phyloP scores from a whole-genome alignment of 1,140 invertebrate genomes.

The Ganaspis sp. region DNA sequence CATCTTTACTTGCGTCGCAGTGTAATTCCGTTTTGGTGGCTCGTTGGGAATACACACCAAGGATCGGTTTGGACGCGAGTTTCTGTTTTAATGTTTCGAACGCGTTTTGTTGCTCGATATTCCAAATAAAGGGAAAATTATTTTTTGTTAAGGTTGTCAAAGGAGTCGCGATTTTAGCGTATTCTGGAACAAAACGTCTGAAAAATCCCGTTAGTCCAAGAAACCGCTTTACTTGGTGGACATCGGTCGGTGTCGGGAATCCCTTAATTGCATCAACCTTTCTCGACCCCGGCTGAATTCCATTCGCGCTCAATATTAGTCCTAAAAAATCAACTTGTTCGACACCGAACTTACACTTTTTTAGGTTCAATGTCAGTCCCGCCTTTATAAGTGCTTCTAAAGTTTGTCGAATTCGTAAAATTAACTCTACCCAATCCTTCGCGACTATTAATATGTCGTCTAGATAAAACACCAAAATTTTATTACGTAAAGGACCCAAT shows the following conservation, averaged over 20 bases:
- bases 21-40: conserved; percentile 52
- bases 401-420: neutral
- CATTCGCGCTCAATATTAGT: neutral
- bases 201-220: conserved; percentile 64
- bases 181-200: conserved; percentile 57
- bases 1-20: conserved; percentile 61
- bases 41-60: conserved; percentile 61
- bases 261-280: conserved; percentile 59
- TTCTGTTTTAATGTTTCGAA: neutral
- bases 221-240: conserved; percentile 60
- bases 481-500: neutral
- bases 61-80: conserved; percentile 42
- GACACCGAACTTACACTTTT: conserved; percentile 18
- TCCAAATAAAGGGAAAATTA: conserved; percentile 15
- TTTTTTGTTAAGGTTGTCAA: conserved; percentile 46
- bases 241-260: conserved; percentile 58
- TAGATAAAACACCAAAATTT: neutral
- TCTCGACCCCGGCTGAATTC: conserved; percentile 49
- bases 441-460: neutral
- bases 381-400: neutral
- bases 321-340: conserved; percentile 7
- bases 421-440: neutral
- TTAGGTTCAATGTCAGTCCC: no score
- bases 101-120: neutral
- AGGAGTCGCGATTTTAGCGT: conserved; percentile 55